Base-by-base conservation (phyloP, 2,113 vertebrate genomes). In the Pelecanus crispus region DNA sequence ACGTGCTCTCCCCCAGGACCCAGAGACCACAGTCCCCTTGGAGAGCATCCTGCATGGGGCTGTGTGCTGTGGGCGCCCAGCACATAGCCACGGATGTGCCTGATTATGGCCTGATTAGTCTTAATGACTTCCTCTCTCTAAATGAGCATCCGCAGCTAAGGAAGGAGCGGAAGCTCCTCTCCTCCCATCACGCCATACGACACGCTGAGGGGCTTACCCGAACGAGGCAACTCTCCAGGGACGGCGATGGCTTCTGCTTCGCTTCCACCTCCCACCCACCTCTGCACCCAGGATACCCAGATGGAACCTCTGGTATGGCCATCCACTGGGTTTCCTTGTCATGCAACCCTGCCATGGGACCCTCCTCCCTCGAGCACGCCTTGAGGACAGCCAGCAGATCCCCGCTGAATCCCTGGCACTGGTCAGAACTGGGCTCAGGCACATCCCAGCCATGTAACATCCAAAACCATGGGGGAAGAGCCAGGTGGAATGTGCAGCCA, bases 111-210 rank as follows among this genome's bases (percentile, higher is more conserved):
- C 86, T 86, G 83, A 95, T 96, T 95, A 95, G 89, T 84, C 92
- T 92, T 96, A 96, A 97, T 91, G 81, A 95, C 83, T 96, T 97
- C 96, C 92, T 85, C 86, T 67, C 75, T 86, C 68, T 84, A 90
- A 95, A 93, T 52, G 81, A 96, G 65, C 94, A 91, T 81, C 87
- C 17, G 56, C 45, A 91, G 92, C 59, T 77, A 81, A 67, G 81
- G 67, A 92, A 91, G 88, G 59, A 95, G 63, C 29, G 14, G 89
- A 88, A 96, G 96, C 72, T 88, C 59, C 94, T 84, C 82, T 96
- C 44, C 74, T 92, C 59, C 22, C 72, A 55, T 88, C 55, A 73
- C 2, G 8, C 68, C 91, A 70, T 28, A 67, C 2, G 7, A 91
- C 2, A 4, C 5, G 25, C 44, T 0, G 3, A 77, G 82, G 32